These are phyloP conservation scores for Erebia ligea DNA, from an alignment of 2,888 invertebrate genomes.

Conservation along the genomic window DNA sequence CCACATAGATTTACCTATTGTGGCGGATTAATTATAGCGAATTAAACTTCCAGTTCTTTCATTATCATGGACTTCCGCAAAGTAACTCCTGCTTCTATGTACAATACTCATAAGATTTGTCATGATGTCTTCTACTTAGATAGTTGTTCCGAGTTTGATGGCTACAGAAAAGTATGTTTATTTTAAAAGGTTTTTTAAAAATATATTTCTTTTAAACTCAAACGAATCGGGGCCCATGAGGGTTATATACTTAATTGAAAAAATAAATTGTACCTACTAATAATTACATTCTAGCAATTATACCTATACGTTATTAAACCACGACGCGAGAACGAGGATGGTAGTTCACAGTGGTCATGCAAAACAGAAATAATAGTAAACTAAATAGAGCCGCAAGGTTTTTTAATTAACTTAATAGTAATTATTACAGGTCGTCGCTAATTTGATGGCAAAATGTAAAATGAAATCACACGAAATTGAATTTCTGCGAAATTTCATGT, in stretches of 20 bases:
- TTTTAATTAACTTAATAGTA: constrained; percentile 39
- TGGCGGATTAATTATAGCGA: too few species aligned
- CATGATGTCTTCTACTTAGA: too few species aligned
- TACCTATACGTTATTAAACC: constrained; percentile 3
- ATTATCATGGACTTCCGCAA: too few species aligned
- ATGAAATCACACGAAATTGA: constrained; percentile 36
- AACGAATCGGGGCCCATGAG: too few species aligned
- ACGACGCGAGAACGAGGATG: not conserved
- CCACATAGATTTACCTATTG: too few species aligned
- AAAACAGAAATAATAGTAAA: constrained; percentile 31
- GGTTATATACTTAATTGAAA: not conserved
- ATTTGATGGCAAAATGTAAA: constrained; percentile 32
- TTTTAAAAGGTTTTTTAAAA: too few species aligned
- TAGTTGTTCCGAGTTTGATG: too few species aligned
- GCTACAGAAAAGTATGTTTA: too few species aligned
- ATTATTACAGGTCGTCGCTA: constrained; percentile 31
- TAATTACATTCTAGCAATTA: not conserved
- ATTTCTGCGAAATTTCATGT: constrained; percentile 39
- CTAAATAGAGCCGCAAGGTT: constrained; percentile 28
- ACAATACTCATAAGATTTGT: too few species aligned
- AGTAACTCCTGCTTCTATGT: too few species aligned
- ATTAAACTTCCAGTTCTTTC: too few species aligned
- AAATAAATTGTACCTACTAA: not conserved
- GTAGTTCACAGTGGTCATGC: constrained; percentile 26
- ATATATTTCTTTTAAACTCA: too few species aligned